These are phyloP conservation scores for Drosophila obscura DNA, from an alignment of 1,140 invertebrate species.

Conservation along the genomic window DNA sequence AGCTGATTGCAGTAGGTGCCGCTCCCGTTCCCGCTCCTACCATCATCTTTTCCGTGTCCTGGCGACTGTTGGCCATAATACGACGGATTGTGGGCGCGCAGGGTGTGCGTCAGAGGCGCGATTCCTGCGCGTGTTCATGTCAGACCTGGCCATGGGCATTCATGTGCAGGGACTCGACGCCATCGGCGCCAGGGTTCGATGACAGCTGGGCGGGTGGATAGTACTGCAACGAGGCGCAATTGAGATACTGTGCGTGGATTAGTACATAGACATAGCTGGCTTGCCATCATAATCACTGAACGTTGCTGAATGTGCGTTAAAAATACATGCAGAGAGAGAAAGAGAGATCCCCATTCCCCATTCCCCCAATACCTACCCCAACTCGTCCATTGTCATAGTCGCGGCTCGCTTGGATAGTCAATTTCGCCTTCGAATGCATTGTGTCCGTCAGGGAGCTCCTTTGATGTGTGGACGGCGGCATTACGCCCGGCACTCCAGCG, in stretches of 20 bases:
- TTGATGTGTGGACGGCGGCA: conserved; percentile 86
- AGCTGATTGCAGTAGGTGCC: conserved; percentile 27
- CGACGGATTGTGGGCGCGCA: conserved; percentile 83
- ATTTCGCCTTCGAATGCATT: conserved; percentile 94
- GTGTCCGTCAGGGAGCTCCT: conserved; percentile 91
- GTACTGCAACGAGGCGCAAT: conserved; percentile 87
- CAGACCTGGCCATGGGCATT: conserved; percentile 87
- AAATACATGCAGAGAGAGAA: conserved; percentile 29
- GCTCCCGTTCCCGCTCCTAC: conserved; percentile 22
- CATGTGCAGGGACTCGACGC: conserved; percentile 88
- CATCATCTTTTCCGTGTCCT: conserved; percentile 83
- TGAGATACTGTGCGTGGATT: conserved; percentile 73
- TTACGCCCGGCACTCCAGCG: conserved; percentile 75
- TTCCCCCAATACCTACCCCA: conserved; percentile 62
- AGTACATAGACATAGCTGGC: conserved; percentile 22
- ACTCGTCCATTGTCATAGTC: conserved; percentile 90
- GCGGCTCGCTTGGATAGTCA: conserved; percentile 90
- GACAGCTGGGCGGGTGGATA: conserved; percentile 90
- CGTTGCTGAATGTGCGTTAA: conserved; percentile 31
- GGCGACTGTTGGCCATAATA: conserved; percentile 83
- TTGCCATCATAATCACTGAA: conserved; percentile 1
- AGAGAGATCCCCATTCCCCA: no score
- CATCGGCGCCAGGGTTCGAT: conserved; percentile 85
- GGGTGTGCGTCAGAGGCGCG: conserved; percentile 83
- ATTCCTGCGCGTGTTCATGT: conserved; percentile 83